These are phyloP conservation scores for Agrotis segetum DNA, from an alignment of 2,888 invertebrate species.

Conservation along the genomic window DNA sequence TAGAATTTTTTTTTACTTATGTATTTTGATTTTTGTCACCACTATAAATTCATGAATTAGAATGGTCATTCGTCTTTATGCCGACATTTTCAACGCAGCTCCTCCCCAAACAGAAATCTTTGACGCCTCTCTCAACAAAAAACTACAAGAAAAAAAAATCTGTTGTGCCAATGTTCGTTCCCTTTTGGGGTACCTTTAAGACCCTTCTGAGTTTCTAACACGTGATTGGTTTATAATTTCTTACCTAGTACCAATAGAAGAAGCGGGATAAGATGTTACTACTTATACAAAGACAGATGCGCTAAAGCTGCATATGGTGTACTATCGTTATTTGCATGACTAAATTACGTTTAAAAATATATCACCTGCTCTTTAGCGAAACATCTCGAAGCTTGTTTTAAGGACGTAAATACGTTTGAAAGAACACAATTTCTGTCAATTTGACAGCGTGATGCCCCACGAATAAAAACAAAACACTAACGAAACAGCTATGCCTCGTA, in stretches of 20 bases:
- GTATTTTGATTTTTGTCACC: no score
- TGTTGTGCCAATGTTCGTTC: conserved; percentile 45
- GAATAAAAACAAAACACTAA: no score
- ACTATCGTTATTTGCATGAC: conserved; percentile 74
- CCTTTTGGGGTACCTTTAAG: conserved; percentile 77
- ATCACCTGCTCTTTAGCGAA: conserved; percentile 72
- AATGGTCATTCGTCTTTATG: conserved; percentile 1
- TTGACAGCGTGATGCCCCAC: no score
- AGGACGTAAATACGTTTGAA: no score
- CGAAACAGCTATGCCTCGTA: no score
- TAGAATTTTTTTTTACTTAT: no score
- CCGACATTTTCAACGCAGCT: conserved; percentile 2
- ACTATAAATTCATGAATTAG: neutral
- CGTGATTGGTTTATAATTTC: conserved; percentile 77
- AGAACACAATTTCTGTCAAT: no score
- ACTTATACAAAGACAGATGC: conserved; percentile 79
- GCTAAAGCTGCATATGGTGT: conserved; percentile 75
- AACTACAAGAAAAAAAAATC: conserved; percentile 51
- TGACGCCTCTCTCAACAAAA: conserved; percentile 47
- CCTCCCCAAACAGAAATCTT: conserved; percentile 42
- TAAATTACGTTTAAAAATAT: conserved; percentile 68
- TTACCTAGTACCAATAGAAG: conserved; percentile 76
- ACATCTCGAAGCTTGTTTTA: conserved; percentile 21
- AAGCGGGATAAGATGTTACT: conserved; percentile 76
- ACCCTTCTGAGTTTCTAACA: conserved; percentile 52